phyloP scores from a whole-genome alignment of 2,888 invertebrate species.

The Acrobasis suavella region DNA sequence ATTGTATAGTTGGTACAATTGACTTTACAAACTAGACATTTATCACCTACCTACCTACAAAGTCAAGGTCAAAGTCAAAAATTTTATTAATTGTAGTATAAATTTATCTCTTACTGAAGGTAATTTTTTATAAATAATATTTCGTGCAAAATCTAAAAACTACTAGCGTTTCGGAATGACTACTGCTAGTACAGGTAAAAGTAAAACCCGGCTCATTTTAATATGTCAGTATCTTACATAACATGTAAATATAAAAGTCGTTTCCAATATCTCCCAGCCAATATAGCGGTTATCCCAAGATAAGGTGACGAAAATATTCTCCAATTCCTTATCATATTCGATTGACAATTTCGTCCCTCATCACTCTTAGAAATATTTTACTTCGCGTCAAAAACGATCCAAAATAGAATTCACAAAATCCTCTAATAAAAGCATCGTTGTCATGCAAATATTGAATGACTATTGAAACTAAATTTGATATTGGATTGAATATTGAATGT shows the following conservation, averaged over 20 bases:
- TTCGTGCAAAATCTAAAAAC: no score
- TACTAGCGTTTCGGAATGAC: no score
- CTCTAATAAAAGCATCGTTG: constrained; percentile 5
- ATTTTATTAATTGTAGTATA: no score
- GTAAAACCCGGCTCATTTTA: neutral
- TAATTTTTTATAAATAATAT: no score
- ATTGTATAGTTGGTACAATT: no score
- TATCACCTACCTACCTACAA: no score
- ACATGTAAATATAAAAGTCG: constrained; percentile 4
- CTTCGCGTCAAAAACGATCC: constrained; percentile 10
- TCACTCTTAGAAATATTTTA: constrained; percentile 18
- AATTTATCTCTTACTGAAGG: no score
- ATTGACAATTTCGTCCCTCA: constrained; percentile 35
- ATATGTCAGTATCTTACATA: neutral
- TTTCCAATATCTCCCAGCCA: constrained; percentile 12
- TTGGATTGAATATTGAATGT: constrained; percentile 3
- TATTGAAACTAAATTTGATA: constrained; percentile 9
- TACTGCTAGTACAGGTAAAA: no score
- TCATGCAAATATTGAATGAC: constrained; percentile 7
- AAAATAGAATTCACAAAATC: constrained; percentile 14
- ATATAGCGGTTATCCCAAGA: constrained; percentile 24
- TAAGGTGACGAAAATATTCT: constrained; percentile 28
- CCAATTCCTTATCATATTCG: constrained; percentile 31
- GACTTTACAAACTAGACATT: no score
- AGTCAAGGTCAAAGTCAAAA: no score